A percentile compares a stretch with the other conserved stretches of the same genome.
These are phyloP conservation scores for Drosophila mettleri DNA, from an alignment of 2,888 invertebrate species.

Conservation along the genomic window DNA sequence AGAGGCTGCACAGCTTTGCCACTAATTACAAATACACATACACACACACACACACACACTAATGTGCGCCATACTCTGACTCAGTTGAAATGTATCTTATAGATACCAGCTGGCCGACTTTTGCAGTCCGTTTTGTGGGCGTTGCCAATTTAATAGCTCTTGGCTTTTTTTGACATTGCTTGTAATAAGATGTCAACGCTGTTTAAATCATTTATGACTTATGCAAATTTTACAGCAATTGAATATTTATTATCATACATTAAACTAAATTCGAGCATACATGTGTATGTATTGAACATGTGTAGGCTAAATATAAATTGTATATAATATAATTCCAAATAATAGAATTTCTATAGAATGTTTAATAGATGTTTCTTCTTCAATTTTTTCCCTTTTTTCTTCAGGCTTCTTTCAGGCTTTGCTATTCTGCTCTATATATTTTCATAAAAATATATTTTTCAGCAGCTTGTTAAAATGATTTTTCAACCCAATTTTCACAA, in stretches of 20 bases:
- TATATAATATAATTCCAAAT: too few relatives aligned
- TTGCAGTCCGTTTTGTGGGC: constrained; percentile 32
- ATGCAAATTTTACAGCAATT: constrained; percentile 26
- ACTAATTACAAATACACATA: constrained; percentile 68
- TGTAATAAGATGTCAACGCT: constrained; percentile 79
- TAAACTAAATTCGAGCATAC: background rate
- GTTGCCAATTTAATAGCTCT: constrained; percentile 30
- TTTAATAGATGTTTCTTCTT: background rate
- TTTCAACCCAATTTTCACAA: constrained; percentile 8
- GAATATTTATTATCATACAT: constrained; percentile 22
- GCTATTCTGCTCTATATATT: background rate
- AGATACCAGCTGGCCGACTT: constrained; percentile 39
- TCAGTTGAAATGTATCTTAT: constrained; percentile 58
- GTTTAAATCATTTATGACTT: constrained; percentile 53
- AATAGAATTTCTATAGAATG: too few relatives aligned
- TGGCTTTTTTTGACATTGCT: constrained; percentile 58
- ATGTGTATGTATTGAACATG: too few relatives aligned
- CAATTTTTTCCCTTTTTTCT: background rate
- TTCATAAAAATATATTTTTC: background rate
- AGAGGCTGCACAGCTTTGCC: constrained; percentile 44
- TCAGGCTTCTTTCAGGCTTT: background rate
- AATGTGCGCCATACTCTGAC: constrained; percentile 19
- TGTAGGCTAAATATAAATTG: too few relatives aligned
- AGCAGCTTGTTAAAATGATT: constrained; percentile 3
- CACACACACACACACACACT: constrained; percentile 18